Conservation (phyloP, 2,888 invertebrate species). For the Iphiclides podalirius region DNA sequence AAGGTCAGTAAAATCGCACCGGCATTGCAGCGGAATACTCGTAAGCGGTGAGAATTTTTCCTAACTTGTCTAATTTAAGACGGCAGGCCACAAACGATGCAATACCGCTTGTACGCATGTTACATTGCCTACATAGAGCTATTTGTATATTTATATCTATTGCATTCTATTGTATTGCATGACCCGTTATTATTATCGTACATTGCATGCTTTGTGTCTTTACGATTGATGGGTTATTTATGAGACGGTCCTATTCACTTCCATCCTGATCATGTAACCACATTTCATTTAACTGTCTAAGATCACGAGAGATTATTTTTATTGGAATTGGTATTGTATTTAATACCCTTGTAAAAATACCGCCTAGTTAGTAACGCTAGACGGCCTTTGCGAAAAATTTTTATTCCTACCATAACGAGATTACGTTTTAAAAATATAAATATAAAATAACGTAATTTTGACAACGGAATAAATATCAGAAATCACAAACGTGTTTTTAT, state of each 20-base stretch:
- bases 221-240: conserved; percentile 12
- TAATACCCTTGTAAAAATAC: too few relatives aligned
- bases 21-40: conserved; percentile 1
- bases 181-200: conserved; percentile 40
- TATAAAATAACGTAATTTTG: too few relatives aligned
- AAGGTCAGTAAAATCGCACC: conserved; percentile 19
- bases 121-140: conserved; percentile 32
- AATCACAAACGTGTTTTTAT: too few relatives aligned
- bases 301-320: too few relatives aligned
- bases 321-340: too few relatives aligned
- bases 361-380: too few relatives aligned
- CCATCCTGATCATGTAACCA: conserved; percentile 1
- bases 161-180: conserved; percentile 55
- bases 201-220: conserved; percentile 64
- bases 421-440: too few relatives aligned
- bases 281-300: conserved; percentile 6
- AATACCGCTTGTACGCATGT: conserved; percentile 54
- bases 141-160: conserved; percentile 44
- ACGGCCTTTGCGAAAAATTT: too few relatives aligned
- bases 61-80: background rate
- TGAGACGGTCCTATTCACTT: background rate
- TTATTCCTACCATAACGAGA: too few relatives aligned
- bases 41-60: background rate
- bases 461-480: too few relatives aligned
- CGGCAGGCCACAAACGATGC: conserved; percentile 65